These are phyloP conservation scores for Cyclopterus lumpus DNA, from an alignment of 2,797 vertebrate species.

Conservation along the genomic window DNA sequence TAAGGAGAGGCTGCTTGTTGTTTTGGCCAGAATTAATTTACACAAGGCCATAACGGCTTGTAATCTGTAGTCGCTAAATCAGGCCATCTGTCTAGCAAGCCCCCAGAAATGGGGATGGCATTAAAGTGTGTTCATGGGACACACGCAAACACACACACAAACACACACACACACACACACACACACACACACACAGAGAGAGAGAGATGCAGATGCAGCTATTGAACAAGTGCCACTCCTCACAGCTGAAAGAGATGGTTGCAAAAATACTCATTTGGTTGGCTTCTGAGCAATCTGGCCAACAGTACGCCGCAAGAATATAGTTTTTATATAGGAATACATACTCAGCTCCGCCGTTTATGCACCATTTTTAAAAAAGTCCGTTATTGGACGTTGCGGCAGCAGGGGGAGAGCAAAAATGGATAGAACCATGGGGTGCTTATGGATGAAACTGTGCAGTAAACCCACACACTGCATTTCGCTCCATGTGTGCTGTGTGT, in stretches of 20 bases:
- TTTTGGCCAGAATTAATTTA: constrained; percentile 67
- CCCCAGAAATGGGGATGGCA: constrained; percentile 67
- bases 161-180: constrained; percentile 10
- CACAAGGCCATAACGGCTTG: constrained; percentile 73
- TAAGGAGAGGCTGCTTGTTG: constrained; percentile 66
- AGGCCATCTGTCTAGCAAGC: constrained; percentile 76
- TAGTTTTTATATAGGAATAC: constrained; percentile 3
- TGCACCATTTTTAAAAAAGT: constrained; percentile 23
- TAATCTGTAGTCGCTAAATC: constrained; percentile 78
- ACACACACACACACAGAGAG: constrained; percentile 19
- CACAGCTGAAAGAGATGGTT: constrained; percentile 50
- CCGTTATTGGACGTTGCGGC: constrained; percentile 12
- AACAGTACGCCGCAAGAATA: constrained; percentile 13
- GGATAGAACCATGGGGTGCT: constrained; percentile 11
- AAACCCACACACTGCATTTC: constrained; percentile 21
- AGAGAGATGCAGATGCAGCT: constrained; percentile 15
- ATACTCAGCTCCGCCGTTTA: constrained; percentile 9
- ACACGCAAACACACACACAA: constrained; percentile 43
- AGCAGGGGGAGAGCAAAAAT: constrained; percentile 13
- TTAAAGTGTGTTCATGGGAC: constrained; percentile 68
- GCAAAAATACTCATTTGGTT: constrained; percentile 46
- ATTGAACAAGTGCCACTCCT: constrained; percentile 49
- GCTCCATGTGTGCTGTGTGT: too few relatives aligned
- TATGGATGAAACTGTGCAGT: constrained; percentile 17
- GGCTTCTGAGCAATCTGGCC: constrained; percentile 57